These are phyloP conservation scores for Macaria notata DNA, from an alignment of 2,888 invertebrate genomes.

Conservation along the genomic window DNA sequence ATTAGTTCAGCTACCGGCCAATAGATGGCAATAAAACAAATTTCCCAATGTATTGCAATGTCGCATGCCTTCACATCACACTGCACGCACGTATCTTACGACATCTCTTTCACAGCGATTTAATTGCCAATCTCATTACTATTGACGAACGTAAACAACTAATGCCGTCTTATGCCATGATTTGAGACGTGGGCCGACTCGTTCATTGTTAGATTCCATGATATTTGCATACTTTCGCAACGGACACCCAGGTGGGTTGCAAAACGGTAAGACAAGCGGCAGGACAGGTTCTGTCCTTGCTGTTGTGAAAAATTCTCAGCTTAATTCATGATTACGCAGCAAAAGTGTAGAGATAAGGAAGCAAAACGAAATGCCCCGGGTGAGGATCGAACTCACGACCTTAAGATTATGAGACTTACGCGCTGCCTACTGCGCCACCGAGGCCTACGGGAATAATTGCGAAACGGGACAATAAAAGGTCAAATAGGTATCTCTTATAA, in stretches of 20 bases:
- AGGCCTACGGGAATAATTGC: slow-evolving; percentile 64
- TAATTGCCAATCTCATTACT: slow-evolving; percentile 50
- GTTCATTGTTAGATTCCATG: slow-evolving; percentile 55
- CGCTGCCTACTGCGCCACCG: slow-evolving; percentile 94
- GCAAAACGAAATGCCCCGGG: slow-evolving; percentile 85
- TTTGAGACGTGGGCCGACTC: slow-evolving; percentile 53
- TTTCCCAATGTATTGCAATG: slow-evolving; percentile 37
- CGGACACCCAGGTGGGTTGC: slow-evolving; percentile 28
- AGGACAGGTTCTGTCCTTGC: slow-evolving; percentile 30
- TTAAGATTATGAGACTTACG: slow-evolving; percentile 96
- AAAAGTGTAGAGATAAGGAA: slow-evolving; percentile 12
- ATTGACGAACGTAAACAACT: slow-evolving; percentile 53
- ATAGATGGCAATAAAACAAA: slow-evolving; percentile 51
- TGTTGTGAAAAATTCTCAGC: slow-evolving; percentile 26
- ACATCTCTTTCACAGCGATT: slow-evolving; percentile 36
- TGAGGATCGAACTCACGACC: slow-evolving; percentile 98
- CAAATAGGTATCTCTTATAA: no score
- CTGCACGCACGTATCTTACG: slow-evolving; percentile 35
- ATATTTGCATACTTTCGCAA: slow-evolving; percentile 59
- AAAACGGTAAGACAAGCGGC: slow-evolving; percentile 37
- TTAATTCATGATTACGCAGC: background rate
- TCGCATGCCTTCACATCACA: slow-evolving; percentile 30
- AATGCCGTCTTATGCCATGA: slow-evolving; percentile 33
- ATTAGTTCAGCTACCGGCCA: slow-evolving; percentile 39
- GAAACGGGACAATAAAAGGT: slow-evolving; percentile 37